Evolutionary conservation across 1,140 invertebrate genomes (phyloP), one percentile per base, ranked within the genome.

Genomic region (Papilio machaon): DNA sequence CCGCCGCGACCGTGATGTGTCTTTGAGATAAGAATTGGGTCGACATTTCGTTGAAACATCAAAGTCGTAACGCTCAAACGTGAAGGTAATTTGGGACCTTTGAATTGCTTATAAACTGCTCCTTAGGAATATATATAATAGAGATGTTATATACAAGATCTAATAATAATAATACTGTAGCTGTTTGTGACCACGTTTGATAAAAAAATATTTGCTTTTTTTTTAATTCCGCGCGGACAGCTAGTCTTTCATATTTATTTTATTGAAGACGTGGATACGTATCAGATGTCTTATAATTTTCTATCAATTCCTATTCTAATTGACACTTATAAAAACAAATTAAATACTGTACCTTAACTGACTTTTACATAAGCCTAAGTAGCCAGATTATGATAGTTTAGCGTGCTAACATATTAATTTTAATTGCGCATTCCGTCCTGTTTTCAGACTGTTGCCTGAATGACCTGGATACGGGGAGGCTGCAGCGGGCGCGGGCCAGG

Each of bases 381-480:
- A 43, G 1, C 38, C 23, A 30, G 47, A 17, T 52, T 52, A 52
- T 52, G 4, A 81, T 87, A 85, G 87, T 85, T 83, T 85, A 81
- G 76, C 35, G 85, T 80, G 60, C 85, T 75, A 84, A 84, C 81
- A 23, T 38, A 81, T 84, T 85, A 80, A 86, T 83, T 64, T 60
- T 60, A 78, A 78, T 64, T 78, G 76, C 76, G 43, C 75, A 77
- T 60, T 60, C 35, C 10, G 76, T 78, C 58, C 82, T 79, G 73
- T 30, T 85, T 84, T 83, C 83, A 87, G 87, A 87, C 83, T 60
- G 76, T 64, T 78, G 76, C 87, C 87, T 88, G 88, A 90, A 92
- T 94, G 93, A 94, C 92, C 93, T 94, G 92, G 87, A 94, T 94
- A 90, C 91, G 87, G 85, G 83, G 90, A 92, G 91, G 92, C 88